Percentiles rank a stretch among this genome's conserved stretches.
Conservation (phyloP, 2,888 invertebrate species). For the Spodoptera exigua region DNA sequence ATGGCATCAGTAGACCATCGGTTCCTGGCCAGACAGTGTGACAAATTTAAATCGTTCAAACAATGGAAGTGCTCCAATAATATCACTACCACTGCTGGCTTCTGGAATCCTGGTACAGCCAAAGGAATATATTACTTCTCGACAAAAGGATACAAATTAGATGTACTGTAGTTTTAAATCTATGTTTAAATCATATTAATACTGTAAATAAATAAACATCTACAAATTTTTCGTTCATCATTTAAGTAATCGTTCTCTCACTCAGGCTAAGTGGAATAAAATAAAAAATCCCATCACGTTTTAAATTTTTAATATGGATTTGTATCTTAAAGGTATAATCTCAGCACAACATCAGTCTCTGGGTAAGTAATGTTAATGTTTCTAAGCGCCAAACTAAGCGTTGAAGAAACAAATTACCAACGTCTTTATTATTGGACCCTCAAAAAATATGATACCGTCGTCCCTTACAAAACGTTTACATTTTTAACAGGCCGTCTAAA, state of each 20-base stretch:
- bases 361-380: too few relatives aligned
- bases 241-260: too few relatives aligned
- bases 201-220: too few relatives aligned
- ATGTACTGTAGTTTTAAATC: too few relatives aligned
- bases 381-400: conserved; percentile 1
- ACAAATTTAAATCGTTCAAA: conserved; percentile 72
- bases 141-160: conserved; percentile 63
- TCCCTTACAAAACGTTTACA: conserved; percentile 57
- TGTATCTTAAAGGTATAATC: too few relatives aligned
- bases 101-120: conserved; percentile 79
- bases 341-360: too few relatives aligned
- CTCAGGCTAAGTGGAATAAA: too few relatives aligned
- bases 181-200: too few relatives aligned
- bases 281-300: too few relatives aligned
- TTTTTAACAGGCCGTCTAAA: conserved; percentile 67
- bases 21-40: conserved; percentile 74
- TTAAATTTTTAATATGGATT: too few relatives aligned
- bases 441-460: conserved; percentile 53
- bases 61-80: conserved; percentile 66
- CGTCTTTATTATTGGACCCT: conserved; percentile 41
- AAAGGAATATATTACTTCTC: conserved; percentile 79
- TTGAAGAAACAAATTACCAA: conserved; percentile 22
- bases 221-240: too few relatives aligned
- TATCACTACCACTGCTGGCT: conserved; percentile 74
- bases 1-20: conserved; percentile 73